Evolutionary conservation across 1,140 invertebrate genomes (phyloP).

Genomic region (Hydropsyche tenuis): DNA sequence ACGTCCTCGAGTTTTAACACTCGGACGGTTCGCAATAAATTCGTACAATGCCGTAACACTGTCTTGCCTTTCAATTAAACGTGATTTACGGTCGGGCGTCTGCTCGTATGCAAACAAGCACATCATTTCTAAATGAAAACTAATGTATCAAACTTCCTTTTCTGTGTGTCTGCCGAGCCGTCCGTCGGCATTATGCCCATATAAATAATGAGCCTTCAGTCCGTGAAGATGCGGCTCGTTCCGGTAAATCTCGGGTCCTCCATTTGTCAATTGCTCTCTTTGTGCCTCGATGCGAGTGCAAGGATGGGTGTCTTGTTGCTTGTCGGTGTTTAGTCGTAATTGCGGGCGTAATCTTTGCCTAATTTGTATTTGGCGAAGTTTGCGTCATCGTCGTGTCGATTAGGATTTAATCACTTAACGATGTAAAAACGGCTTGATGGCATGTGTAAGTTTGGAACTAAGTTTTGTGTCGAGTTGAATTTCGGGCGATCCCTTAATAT

Average conservation of each 20-base stretch:
- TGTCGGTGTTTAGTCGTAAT: no score
- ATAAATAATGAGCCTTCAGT: neutral
- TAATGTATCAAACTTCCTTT: slow-evolving; percentile 26
- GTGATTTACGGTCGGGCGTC: slow-evolving; percentile 20
- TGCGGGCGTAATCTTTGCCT: no score
- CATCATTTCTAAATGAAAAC: slow-evolving; percentile 29
- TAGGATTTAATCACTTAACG: slow-evolving; percentile 4
- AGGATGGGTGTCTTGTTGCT: no score
- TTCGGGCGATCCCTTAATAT: neutral
- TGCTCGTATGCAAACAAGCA: slow-evolving; percentile 27
- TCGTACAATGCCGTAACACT: slow-evolving; percentile 27
- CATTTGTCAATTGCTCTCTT: no score
- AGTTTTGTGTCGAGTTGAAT: slow-evolving; percentile 3
- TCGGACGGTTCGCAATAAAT: slow-evolving; percentile 16
- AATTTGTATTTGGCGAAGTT: no score
- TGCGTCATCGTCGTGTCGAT: neutral
- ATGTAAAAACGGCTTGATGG: neutral
- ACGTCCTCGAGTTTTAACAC: no score
- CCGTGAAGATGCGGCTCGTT: no score
- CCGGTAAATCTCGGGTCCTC: no score
- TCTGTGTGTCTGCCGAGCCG: neutral
- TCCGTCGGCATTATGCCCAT: neutral
- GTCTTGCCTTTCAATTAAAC: slow-evolving; percentile 34
- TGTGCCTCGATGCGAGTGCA: no score
- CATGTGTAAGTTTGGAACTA: no score